phyloP scores from a whole-genome alignment of 2,113 vertebrate genomes.

The Bostrychus sinensis region DNA sequence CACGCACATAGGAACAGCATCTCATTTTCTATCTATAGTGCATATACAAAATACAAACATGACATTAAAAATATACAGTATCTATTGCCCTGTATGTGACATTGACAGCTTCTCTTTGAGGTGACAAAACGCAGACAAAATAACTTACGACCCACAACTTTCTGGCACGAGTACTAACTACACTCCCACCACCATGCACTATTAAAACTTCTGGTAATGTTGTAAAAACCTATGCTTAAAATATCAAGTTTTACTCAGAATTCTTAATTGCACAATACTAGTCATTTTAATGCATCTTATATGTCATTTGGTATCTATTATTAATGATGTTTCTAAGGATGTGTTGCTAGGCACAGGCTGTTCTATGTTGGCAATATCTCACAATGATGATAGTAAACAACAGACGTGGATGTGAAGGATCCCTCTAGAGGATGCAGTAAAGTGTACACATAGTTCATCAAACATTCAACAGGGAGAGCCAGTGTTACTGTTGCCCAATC shows the following conservation, averaged over 20 bases:
- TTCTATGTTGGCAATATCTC: constrained; percentile 8
- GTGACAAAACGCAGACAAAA: no score
- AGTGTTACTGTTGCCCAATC: constrained; percentile 44
- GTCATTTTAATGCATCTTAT: neutral
- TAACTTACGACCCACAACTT: no score
- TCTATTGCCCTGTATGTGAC: neutral
- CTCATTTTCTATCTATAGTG: neutral
- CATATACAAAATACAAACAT: neutral
- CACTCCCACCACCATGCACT: no score
- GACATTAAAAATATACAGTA: neutral
- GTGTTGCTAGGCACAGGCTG: constrained; percentile 5
- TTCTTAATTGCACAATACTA: neutral
- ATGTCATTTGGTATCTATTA: neutral
- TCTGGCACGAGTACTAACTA: no score
- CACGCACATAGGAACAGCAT: no score
- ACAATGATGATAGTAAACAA: constrained; percentile 7
- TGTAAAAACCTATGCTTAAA: no score
- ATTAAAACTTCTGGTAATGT: no score
- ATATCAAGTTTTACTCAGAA: neutral
- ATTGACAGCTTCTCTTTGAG: neutral
- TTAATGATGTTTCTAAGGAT: neutral
- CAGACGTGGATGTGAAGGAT: neutral
- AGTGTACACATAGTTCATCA: constrained; percentile 48
- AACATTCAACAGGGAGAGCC: constrained; percentile 34
- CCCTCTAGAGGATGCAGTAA: constrained; percentile 29